Conservation (phyloP, 2,797 vertebrate species). For the Aldrovandia affinis region DNA sequence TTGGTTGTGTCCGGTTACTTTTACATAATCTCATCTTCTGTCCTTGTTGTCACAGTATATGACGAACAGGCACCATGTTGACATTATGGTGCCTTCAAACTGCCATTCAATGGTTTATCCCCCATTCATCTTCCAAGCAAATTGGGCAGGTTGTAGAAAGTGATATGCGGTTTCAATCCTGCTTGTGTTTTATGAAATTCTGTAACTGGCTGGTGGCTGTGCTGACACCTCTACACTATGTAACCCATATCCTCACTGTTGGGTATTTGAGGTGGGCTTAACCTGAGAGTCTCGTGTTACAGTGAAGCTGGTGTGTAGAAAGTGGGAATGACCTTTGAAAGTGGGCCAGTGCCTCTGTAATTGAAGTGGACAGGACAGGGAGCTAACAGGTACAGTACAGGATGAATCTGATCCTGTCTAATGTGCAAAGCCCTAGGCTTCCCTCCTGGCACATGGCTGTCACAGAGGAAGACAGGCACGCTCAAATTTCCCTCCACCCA, state of each 20-base stretch:
- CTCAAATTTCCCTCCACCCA: background rate
- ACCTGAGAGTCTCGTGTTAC: background rate
- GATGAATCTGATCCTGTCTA: background rate
- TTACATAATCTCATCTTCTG: background rate
- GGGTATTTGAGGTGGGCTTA: background rate
- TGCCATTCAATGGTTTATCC: slow-evolving; percentile 73
- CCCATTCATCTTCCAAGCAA: slow-evolving; percentile 62
- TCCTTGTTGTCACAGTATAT: background rate
- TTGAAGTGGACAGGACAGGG: background rate
- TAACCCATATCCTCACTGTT: background rate
- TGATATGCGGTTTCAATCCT: background rate
- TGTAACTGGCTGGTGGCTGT: too few relatives aligned
- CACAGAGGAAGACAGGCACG: slow-evolving; percentile 6
- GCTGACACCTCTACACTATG: background rate
- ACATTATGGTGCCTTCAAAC: slow-evolving; percentile 25
- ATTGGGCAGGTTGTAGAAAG: slow-evolving; percentile 42
- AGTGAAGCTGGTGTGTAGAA: background rate
- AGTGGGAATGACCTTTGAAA: slow-evolving; percentile 15
- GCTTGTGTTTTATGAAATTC: background rate
- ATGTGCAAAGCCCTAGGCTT: slow-evolving; percentile 22
- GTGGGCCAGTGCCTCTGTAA: background rate
- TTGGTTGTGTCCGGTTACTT: background rate
- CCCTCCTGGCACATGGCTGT: slow-evolving; percentile 25
- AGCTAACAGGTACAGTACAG: slow-evolving; percentile 15
- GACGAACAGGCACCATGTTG: slow-evolving; percentile 32